Percentiles rank a stretch among this genome's conserved stretches.
These are phyloP conservation scores for Callyntrura guangdongensis DNA, from an alignment of 2,888 invertebrate species.

Conservation along the genomic window DNA sequence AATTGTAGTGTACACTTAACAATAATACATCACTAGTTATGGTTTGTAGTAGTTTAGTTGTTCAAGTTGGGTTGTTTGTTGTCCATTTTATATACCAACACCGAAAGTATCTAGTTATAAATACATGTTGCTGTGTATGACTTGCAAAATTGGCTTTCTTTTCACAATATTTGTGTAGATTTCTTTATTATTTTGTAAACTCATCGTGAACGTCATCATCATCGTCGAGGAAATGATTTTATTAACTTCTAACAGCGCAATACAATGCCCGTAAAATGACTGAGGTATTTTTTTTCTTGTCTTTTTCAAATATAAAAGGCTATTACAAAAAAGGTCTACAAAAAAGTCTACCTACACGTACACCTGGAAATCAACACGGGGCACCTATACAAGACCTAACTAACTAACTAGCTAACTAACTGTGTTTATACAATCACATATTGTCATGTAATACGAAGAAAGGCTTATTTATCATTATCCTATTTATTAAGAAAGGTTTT, in stretches of 20 bases:
- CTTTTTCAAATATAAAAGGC: neutral
- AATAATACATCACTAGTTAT: constrained; percentile 14
- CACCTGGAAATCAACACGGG: neutral
- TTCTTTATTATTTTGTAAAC: neutral
- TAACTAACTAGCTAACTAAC: too few species aligned
- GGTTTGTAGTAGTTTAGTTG: neutral
- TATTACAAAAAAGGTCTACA: neutral
- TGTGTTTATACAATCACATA: too few species aligned
- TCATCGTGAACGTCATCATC: neutral
- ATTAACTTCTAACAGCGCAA: constrained; percentile 18
- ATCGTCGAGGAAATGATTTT: constrained; percentile 21
- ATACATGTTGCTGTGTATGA: neutral
- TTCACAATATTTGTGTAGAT: neutral
- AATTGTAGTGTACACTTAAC: constrained; percentile 68
- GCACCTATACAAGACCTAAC: too few species aligned
- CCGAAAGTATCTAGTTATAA: neutral
- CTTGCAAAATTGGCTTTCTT: neutral
- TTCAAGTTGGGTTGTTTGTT: constrained; percentile 16
- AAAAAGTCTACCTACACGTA: neutral
- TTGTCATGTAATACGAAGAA: too few species aligned
- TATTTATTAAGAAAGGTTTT: constrained; percentile 2
- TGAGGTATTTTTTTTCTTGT: neutral
- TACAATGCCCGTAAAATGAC: constrained; percentile 6
- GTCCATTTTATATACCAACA: neutral
- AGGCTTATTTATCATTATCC: neutral